phyloP scores from a whole-genome alignment of 2,888 invertebrate species.

The Chloroclystis v-ata region DNA sequence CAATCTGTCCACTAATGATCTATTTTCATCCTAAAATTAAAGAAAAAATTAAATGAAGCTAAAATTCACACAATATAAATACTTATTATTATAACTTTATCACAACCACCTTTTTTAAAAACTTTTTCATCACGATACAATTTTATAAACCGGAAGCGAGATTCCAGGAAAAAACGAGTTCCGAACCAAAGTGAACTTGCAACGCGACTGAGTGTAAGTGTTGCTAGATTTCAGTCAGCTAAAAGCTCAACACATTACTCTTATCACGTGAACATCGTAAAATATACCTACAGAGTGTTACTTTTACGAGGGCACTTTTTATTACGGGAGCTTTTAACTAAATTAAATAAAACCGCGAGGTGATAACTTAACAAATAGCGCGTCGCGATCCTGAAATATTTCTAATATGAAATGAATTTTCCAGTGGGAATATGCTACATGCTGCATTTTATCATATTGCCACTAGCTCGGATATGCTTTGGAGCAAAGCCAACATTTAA shows the following conservation, averaged over 20 bases:
- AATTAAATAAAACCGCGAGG: conserved; percentile 19
- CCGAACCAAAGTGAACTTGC: conserved; percentile 38
- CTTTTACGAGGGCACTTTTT: conserved; percentile 35
- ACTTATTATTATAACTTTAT: too few species aligned
- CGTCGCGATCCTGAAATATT: conserved; percentile 14
- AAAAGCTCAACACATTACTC: conserved; percentile 53
- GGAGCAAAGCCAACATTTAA: conserved; percentile 59
- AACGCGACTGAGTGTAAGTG: conserved; percentile 52
- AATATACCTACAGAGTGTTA: conserved; percentile 55
- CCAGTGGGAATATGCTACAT: conserved; percentile 42
- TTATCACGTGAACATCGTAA: conserved; percentile 61
- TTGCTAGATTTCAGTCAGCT: conserved; percentile 43
- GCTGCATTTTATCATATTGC: conserved; percentile 43
- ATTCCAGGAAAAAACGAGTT: conserved; percentile 15
- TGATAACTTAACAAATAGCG: conserved; percentile 12
- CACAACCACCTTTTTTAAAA: conserved; percentile 22
- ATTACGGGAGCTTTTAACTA: conserved; percentile 24
- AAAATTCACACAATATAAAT: too few species aligned
- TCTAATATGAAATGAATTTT: conserved; percentile 3
- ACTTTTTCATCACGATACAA: conserved; percentile 23
- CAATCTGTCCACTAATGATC: conserved; percentile 88
- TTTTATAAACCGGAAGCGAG: conserved; percentile 5
- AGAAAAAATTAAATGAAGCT: conserved; percentile 7
- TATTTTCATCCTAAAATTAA: conserved; percentile 88
- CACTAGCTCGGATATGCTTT: conserved; percentile 45